Percentiles rank a stretch among this genome's conserved stretches.
Conservation (phyloP, 2,888 invertebrate species). For the Drosophila engyochracea region DNA sequence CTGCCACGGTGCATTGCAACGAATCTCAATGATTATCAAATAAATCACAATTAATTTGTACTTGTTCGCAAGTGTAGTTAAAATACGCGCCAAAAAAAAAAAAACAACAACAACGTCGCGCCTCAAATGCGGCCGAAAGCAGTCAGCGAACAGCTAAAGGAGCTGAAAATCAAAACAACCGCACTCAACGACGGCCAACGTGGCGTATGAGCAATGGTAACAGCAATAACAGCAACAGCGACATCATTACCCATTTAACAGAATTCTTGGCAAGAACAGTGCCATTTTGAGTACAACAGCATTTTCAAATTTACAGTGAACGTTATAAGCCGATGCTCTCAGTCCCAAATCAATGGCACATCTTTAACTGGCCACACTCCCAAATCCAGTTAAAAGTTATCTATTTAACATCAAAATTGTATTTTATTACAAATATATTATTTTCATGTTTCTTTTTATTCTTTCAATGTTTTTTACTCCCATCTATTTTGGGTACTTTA, state of each 20-base stretch:
- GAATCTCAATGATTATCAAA: constrained; percentile 1
- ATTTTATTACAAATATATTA: constrained; percentile 3
- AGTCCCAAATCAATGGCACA: neutral
- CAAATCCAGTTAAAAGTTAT: neutral
- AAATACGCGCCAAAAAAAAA: constrained; percentile 54
- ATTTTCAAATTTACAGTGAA: constrained; percentile 1
- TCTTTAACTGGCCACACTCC: neutral
- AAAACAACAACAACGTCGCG: constrained; percentile 13
- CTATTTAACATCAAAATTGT: neutral
- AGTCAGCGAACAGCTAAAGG: constrained; percentile 16
- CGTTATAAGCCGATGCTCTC: neutral
- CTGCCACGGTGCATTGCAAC: constrained; percentile 30
- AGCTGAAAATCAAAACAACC: constrained; percentile 52
- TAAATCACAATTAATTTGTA: constrained; percentile 13
- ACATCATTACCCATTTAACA: constrained; percentile 24
- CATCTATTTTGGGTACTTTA: neutral
- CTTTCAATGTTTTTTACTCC: neutral
- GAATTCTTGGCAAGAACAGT: neutral
- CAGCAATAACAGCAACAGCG: constrained; percentile 2
- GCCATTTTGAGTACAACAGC: constrained; percentile 8
- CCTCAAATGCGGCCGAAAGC: constrained; percentile 7
- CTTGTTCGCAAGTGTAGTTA: constrained; percentile 14
- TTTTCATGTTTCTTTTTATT: neutral
- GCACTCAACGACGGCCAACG: constrained; percentile 76
- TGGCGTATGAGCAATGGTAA: constrained; percentile 74